Evolutionary conservation across 2,797 vertebrate genomes (phyloP).

Genomic region (Chelon auratus): DNA sequence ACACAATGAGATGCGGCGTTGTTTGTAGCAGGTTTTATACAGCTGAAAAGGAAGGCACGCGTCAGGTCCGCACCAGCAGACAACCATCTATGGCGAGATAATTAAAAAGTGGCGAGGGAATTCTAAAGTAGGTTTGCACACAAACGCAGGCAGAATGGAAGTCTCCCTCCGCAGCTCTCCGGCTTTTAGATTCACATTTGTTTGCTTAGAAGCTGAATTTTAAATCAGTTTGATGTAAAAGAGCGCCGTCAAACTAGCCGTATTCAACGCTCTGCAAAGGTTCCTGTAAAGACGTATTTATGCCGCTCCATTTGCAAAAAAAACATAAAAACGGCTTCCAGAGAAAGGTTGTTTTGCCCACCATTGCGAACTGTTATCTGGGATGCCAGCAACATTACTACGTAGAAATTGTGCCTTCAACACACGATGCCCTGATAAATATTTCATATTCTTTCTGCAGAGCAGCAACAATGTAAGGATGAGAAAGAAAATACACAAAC

Average conservation of each 20-base stretch:
- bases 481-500: constrained; percentile 69
- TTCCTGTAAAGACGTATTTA: constrained; percentile 67
- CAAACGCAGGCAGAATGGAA: constrained; percentile 61
- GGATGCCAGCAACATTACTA: constrained; percentile 75
- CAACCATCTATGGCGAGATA: constrained; percentile 71
- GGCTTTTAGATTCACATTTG: constrained; percentile 67
- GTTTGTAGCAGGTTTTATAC: constrained; percentile 52
- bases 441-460: constrained; percentile 82
- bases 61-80: constrained; percentile 53
- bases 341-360: constrained; percentile 71
- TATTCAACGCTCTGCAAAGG: constrained; percentile 59
- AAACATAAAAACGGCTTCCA: constrained; percentile 57
- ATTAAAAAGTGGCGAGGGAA: constrained; percentile 71
- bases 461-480: constrained; percentile 69
- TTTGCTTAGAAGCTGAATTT: constrained; percentile 63
- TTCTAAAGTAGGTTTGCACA: constrained; percentile 62
- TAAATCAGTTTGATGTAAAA: constrained; percentile 69
- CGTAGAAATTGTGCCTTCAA: constrained; percentile 74
- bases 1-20: constrained; percentile 48
- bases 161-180: constrained; percentile 39
- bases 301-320: constrained; percentile 44
- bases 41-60: constrained; percentile 47
- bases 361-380: constrained; percentile 73
- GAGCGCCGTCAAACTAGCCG: constrained; percentile 53
- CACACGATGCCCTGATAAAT: constrained; percentile 82